A percentile compares a stretch with the other conserved stretches of the same genome.
Conservation (phyloP, 1,140 invertebrate genomes). For the Kradibia gibbosae region DNA sequence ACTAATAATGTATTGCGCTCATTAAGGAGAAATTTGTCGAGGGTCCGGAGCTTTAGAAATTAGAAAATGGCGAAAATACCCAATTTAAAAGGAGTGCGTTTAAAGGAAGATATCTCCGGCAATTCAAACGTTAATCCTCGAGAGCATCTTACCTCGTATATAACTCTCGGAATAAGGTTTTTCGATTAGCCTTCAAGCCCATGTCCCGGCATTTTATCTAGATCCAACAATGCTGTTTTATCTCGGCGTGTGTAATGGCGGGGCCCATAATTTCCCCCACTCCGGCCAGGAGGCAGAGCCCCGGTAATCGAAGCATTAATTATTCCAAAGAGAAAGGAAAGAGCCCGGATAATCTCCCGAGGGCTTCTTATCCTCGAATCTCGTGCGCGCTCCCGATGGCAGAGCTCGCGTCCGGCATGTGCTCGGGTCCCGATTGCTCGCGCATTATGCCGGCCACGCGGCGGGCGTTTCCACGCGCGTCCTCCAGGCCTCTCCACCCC, state of each 20-base stretch:
- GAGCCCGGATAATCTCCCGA: conserved; percentile 26
- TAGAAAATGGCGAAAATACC: neutral
- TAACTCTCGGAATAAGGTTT: neutral
- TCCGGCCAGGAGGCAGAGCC: neutral
- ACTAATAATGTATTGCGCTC: too few species aligned
- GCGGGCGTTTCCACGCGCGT: too few species aligned
- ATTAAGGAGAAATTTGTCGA: neutral
- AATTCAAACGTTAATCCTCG: neutral
- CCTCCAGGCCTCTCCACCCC: neutral
- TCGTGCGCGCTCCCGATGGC: neutral
- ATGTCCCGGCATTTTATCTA: conserved; percentile 17
- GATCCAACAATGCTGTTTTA: conserved; percentile 27
- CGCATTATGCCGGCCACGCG: too few species aligned
- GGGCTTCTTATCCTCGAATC: conserved; percentile 22
- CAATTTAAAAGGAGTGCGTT: neutral
- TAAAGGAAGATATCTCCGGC: neutral
- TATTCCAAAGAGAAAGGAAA: conserved; percentile 40
- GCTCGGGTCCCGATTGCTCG: conserved; percentile 25
- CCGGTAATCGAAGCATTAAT: conserved; percentile 48
- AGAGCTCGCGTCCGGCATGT: neutral
- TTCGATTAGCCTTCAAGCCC: neutral
- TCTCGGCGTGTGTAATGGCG: neutral
- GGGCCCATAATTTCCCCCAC: conserved; percentile 29
- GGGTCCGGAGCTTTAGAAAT: neutral
- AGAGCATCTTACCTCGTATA: neutral